Conservation (phyloP, 2,888 invertebrate species). For the Steinernema carpocapsae region DNA sequence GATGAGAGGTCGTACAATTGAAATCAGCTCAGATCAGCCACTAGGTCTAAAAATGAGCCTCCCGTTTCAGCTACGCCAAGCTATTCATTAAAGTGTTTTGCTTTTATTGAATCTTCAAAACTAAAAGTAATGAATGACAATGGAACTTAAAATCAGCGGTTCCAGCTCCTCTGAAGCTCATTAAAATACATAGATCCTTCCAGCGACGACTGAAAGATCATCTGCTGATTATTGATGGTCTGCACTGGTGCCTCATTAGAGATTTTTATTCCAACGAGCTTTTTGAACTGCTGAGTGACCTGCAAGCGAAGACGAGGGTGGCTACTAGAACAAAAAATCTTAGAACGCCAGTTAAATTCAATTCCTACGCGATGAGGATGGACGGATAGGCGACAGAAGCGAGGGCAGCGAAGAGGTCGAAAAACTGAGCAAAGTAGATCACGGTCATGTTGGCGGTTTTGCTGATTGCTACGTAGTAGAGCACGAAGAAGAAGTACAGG, state of each 20-base stretch:
- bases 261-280: background rate
- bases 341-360: background rate
- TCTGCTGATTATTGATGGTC: background rate
- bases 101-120: no score
- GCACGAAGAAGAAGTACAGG: conserved; percentile 9
- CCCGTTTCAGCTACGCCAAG: no score
- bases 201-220: background rate
- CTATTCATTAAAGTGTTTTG: no score
- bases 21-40: no score
- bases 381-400: background rate
- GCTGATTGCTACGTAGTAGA: background rate
- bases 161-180: background rate
- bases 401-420: conserved; percentile 8
- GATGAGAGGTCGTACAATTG: no score
- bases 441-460: background rate
- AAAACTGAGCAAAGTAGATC: background rate
- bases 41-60: no score
- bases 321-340: background rate
- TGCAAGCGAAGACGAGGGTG: background rate
- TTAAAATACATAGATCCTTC: background rate
- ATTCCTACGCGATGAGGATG: background rate
- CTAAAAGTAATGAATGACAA: no score
- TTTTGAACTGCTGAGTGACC: background rate
- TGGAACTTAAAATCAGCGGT: background rate
- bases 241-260: background rate